Conservation (phyloP, 2,888 invertebrate species). For the Dryococelus australis region DNA sequence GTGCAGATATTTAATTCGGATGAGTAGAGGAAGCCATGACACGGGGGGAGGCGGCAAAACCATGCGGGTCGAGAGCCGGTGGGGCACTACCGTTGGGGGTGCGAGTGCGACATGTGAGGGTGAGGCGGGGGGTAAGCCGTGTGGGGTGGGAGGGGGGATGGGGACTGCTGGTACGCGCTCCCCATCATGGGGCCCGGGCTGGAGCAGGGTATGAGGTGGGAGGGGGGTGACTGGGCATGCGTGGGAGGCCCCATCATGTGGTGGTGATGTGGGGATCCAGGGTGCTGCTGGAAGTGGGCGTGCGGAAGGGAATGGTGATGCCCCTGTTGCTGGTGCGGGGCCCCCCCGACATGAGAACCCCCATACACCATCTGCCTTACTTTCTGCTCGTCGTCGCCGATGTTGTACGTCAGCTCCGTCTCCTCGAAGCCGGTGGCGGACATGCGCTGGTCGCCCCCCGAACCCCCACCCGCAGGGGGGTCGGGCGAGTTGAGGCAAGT, state of each 20-base stretch:
- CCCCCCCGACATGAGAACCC: conserved; percentile 61
- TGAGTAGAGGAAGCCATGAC: neutral
- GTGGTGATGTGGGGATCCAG: conserved; percentile 63
- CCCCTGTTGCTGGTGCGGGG: conserved; percentile 42
- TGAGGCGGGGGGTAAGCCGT: conserved; percentile 68
- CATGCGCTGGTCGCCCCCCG: conserved; percentile 93
- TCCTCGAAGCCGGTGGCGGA: conserved; percentile 98
- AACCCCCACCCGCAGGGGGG: conserved; percentile 63
- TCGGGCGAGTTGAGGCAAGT: conserved; percentile 98
- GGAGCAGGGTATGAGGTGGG: conserved; percentile 66
- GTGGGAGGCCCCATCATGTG: conserved; percentile 71
- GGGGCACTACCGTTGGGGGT: conserved; percentile 78
- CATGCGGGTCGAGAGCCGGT: neutral
- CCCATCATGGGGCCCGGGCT: conserved; percentile 79
- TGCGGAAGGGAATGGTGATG: conserved; percentile 50
- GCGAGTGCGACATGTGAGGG: conserved; percentile 74
- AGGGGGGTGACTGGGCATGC: conserved; percentile 62
- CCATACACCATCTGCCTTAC: conserved; percentile 95
- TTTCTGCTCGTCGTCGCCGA: conserved; percentile 95
- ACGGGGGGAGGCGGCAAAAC: neutral
- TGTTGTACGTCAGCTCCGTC: conserved; percentile 96
- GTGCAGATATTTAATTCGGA: neutral
- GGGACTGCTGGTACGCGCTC: conserved; percentile 54
- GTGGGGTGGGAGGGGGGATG: conserved; percentile 73
- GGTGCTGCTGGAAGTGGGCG: conserved; percentile 58